Evolutionary conservation across 2,888 invertebrate species (phyloP), one percentile per base, ranked within the genome.

Genomic region (Standfussiana lucernea): DNA sequence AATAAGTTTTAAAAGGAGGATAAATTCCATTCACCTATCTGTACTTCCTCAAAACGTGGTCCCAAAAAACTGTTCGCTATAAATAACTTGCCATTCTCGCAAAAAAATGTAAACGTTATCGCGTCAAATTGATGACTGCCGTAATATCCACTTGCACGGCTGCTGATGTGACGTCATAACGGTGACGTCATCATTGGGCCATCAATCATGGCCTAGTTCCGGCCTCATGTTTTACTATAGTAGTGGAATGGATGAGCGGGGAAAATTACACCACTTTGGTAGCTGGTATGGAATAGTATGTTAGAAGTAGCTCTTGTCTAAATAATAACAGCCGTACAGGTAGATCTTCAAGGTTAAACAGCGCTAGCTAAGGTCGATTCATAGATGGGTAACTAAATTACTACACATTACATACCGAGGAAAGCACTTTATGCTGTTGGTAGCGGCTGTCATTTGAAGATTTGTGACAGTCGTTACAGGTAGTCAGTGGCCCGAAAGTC

Each of bases 101-200:
- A 68, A 56, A 42, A 69, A 66, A 62, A 28, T 47, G 37, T 47
- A 66, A 65, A 64, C 72, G 64, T 67, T 82, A 82, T 82, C 84
- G 70, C 47, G 53, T 72, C 37, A 84, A 88, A 88, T 88, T 84
- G 80, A 88, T 87, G 86, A 78, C 81, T 80, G 47, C 69, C 70
- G 73, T 84, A 86, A 86, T 82, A 86, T 78, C 75, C 81, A 83
- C 81, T 75, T 78, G 75, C 78, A 72, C 53, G 53, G 66, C 69
- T 75, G 77, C 53, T 75, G 82, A 75, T 71, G 75, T 37, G 47
- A 74, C 65, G 78, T 75, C 70, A 86, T 62, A 71, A 64, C 72
- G 59, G 64, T 85, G 77, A 69, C 79, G 86, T 80, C 79, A 83
- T 59, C 50, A 56, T 64, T 62, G 37, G 13, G 32, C 21, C 67